Conservation (phyloP, 1,140 invertebrate genomes). For the Drosophila tristis region DNA sequence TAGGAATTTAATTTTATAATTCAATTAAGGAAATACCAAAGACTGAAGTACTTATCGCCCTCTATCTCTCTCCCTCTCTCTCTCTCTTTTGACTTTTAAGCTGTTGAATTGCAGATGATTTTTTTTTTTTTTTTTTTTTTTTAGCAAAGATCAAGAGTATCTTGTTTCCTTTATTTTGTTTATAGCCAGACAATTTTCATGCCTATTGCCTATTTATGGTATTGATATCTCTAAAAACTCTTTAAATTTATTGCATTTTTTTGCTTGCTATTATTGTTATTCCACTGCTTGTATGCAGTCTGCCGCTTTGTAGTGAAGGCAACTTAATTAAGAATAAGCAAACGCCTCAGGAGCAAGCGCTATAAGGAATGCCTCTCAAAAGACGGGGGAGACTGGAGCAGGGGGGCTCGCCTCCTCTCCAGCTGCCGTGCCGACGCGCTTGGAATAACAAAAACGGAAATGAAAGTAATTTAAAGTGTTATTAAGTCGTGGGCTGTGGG, state of each 20-base stretch:
- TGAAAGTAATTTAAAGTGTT: constrained; percentile 77
- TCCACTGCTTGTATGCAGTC: constrained; percentile 18
- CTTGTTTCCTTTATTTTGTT: too few species aligned
- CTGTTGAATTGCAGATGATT: too few species aligned
- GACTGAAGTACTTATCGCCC: too few species aligned
- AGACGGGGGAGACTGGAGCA: neutral
- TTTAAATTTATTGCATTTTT: constrained; percentile 27
- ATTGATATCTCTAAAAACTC: constrained; percentile 18
- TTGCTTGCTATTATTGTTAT: constrained; percentile 18
- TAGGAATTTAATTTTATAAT: constrained; percentile 57
- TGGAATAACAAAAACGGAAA: constrained; percentile 77
- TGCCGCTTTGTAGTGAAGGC: constrained; percentile 1
- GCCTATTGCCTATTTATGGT: too few species aligned
- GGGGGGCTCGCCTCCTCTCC: constrained; percentile 14
- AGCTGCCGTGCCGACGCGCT: constrained; percentile 60
- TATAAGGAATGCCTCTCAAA: constrained; percentile 4
- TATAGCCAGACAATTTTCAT: too few species aligned
- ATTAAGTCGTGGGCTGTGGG: constrained; percentile 60
- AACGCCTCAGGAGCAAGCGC: constrained; percentile 42
- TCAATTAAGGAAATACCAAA: constrained; percentile 40
- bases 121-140: too few species aligned
- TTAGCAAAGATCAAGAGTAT: too few species aligned
- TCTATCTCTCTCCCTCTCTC: too few species aligned
- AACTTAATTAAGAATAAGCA: constrained; percentile 78
- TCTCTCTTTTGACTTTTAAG: too few species aligned